A percentile compares a stretch with the other conserved stretches of the same genome.
Evolutionary conservation across 2,888 invertebrate genomes (phyloP).

Genomic region (Hemistola chrysoprasaria): DNA sequence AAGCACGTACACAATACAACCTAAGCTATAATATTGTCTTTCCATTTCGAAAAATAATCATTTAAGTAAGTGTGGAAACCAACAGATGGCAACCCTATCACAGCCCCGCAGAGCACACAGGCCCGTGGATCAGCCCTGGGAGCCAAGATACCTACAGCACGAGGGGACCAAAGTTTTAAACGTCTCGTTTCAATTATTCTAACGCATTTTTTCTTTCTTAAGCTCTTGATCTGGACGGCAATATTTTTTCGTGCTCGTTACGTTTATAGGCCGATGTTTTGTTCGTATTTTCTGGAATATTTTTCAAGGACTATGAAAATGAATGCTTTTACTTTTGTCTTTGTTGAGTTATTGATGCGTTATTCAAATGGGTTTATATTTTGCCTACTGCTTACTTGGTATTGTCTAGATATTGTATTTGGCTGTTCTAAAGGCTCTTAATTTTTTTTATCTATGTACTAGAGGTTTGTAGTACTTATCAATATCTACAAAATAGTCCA

Average conservation of each 20-base stretch:
- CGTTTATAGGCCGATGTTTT: slow-evolving; percentile 18
- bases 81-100: slow-evolving; percentile 6
- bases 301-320: slow-evolving; percentile 5
- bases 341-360: slow-evolving; percentile 1
- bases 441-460: too few species aligned
- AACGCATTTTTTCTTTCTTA: slow-evolving; percentile 35
- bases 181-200: slow-evolving; percentile 31
- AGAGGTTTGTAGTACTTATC: too few species aligned
- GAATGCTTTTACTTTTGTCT: slow-evolving; percentile 2
- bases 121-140: slow-evolving; percentile 16
- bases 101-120: not conserved
- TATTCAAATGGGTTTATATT: not conserved
- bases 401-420: too few species aligned
- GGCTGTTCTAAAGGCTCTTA: too few species aligned
- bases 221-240: slow-evolving; percentile 33
- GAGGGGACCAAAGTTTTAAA: slow-evolving; percentile 23
- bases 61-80: not conserved
- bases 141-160: slow-evolving; percentile 20
- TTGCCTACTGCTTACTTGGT: too few species aligned
- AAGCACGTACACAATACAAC: too few species aligned
- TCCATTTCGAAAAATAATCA: not conserved
- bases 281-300: slow-evolving; percentile 13
- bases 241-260: slow-evolving; percentile 24
- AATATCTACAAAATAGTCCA: too few species aligned
- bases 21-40: too few species aligned